phyloP scores from a whole-genome alignment of 1,140 invertebrate genomes.

The Dolichoris vasculosae region DNA sequence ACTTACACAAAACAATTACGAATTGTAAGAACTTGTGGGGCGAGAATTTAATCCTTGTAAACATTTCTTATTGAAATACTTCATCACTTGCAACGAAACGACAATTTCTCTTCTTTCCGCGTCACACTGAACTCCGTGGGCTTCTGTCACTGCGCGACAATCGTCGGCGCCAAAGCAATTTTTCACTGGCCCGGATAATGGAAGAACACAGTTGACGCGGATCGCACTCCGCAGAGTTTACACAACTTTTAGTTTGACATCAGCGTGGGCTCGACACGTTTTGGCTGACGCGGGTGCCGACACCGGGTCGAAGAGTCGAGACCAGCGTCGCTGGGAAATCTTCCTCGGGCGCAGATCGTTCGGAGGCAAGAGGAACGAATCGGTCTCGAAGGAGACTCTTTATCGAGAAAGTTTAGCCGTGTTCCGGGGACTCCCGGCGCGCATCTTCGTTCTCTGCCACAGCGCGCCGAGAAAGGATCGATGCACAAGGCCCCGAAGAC shows the following conservation, averaged over 20 bases:
- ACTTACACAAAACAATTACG: slow-evolving; percentile 48
- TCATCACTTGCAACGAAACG: slow-evolving; percentile 48
- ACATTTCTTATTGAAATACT: slow-evolving; percentile 50
- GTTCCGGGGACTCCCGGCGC: neutral
- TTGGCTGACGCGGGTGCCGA: neutral
- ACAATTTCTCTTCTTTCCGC: slow-evolving; percentile 11
- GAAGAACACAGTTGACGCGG: too few relatives aligned
- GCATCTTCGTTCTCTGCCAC: neutral
- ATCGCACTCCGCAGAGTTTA: neutral
- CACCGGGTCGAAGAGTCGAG: too few relatives aligned
- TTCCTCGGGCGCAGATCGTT: too few relatives aligned
- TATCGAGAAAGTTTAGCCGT: neutral
- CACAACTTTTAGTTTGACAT: neutral
- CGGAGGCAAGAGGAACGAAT: too few relatives aligned
- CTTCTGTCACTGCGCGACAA: neutral
- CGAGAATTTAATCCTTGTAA: slow-evolving; percentile 40
- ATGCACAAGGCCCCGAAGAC: neutral
- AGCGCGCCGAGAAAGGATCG: neutral
- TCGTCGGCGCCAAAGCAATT: neutral
- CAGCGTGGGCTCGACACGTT: neutral
- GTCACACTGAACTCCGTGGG: neutral
- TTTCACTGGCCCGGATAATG: neutral
- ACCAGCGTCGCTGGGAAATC: too few relatives aligned
- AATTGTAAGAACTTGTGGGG: slow-evolving; percentile 46
- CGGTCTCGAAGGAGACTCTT: neutral